Evolutionary conservation across 2,888 invertebrate species (phyloP).

Genomic region (Meloe dianella): DNA sequence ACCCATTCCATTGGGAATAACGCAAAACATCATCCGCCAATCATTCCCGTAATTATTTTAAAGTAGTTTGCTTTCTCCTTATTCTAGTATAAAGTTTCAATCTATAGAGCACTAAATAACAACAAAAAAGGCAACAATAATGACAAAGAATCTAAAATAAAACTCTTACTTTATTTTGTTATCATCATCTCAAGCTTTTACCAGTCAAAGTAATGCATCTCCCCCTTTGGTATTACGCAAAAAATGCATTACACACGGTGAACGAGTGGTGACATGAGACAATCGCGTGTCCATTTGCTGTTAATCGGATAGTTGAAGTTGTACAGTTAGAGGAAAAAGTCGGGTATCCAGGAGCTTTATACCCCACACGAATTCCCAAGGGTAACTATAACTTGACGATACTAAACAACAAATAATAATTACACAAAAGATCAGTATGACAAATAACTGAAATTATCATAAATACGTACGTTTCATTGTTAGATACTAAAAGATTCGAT

Average conservation of each 20-base stretch:
- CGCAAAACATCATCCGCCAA: constrained; percentile 53
- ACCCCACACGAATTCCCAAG: background rate
- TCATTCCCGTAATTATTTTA: constrained; percentile 57
- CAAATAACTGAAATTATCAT: too few relatives aligned
- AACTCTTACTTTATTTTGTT: background rate
- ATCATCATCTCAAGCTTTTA: background rate
- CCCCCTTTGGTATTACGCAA: constrained; percentile 8
- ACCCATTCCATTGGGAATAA: constrained; percentile 44
- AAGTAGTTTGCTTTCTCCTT: constrained; percentile 49
- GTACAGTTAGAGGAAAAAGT: constrained; percentile 10
- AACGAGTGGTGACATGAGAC: constrained; percentile 45
- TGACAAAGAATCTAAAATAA: background rate
- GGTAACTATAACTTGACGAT: background rate
- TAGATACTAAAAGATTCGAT: background rate
- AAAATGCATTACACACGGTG: constrained; percentile 13
- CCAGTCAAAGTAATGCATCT: background rate
- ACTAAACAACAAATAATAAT: background rate
- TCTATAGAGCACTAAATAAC: background rate
- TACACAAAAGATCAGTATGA: too few relatives aligned
- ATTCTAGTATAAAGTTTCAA: background rate
- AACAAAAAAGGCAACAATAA: background rate
- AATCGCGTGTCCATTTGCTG: constrained; percentile 50
- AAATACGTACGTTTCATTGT: too few relatives aligned
- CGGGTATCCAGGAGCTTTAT: background rate
- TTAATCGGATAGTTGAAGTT: constrained; percentile 47